Percentiles rank a stretch among this genome's conserved stretches.
These are phyloP conservation scores for Pogoniulus pusillus DNA, from an alignment of 2,797 vertebrate species.

Conservation along the genomic window DNA sequence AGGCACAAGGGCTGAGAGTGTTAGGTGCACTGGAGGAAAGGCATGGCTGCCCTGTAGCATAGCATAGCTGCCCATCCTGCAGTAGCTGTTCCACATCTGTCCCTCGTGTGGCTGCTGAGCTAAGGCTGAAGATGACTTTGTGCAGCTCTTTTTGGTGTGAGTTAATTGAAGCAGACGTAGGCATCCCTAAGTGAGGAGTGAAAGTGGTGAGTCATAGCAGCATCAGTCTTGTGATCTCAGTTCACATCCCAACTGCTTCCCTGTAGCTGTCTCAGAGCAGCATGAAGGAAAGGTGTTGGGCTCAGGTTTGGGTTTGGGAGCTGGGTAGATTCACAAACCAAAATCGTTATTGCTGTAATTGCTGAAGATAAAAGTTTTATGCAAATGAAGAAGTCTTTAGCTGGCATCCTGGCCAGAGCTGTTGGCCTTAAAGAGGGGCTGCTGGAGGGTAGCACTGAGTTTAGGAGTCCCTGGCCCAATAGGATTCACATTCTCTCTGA, in stretches of 20 bases:
- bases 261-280: background rate
- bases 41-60: background rate
- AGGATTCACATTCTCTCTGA: background rate
- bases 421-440: background rate
- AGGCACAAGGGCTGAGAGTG: fast-evolving
- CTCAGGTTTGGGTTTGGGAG: background rate
- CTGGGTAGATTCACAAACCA: background rate
- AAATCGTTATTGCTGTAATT: background rate
- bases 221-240: constrained; percentile 22
- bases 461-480: background rate
- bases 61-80: too few relatives aligned
- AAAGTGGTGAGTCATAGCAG: constrained; percentile 54
- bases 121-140: constrained; percentile 1
- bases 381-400: background rate
- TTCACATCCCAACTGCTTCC: background rate
- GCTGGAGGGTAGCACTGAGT: background rate
- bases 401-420: background rate
- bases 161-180: background rate
- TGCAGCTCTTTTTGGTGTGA: background rate
- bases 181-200: background rate
- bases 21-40: background rate
- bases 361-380: background rate
- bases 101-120: constrained; percentile 8
- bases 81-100: background rate
- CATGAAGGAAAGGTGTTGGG: background rate